Base-by-base conservation (phyloP, 2,113 vertebrate genomes). In the Elachura formosa region DNA sequence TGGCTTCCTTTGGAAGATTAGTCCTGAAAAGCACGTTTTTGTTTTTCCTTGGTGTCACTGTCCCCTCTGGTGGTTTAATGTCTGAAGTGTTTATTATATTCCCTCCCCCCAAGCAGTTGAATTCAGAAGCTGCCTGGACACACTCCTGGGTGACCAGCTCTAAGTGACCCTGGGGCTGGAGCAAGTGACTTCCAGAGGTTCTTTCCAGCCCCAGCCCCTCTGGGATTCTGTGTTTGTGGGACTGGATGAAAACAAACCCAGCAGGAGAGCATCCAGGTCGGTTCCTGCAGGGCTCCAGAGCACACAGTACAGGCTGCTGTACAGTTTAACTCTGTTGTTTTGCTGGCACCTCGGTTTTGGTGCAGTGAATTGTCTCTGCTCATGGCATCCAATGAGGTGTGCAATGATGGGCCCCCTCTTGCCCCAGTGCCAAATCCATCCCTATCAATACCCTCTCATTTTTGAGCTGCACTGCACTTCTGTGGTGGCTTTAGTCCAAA, bases 41-140 rank as follows among this genome's bases (percentile, higher is more conserved):
- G 0, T 71, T 87, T 34, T 8, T 56, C 22, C 2, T 13, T n/a
- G 25, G 10, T 80, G 40, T 43, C 4, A 2, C 24, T 5, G 1
- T 29, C 66, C 36, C 6, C 25, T 17, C 38, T 31, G 56, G 14
- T 38, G 75, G 4, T 67, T 78, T 67, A 3, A 12, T 46, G 16
- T 34, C 29, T 56, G 51, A 6, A 0, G 2, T 2, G 4, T 36
- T 69, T 51, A 0, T 54, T 67, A 17, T 14, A 3, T 11, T 73
- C 46, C 41, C 28, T 5, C 0, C 15, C 11, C n/a, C 17, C 9
- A 16, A 14, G 25, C 1, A 14, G 18, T 0, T 41, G 46, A 74
- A 49, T 24, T 76, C 59, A 24, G 40, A 72, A 84, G 45, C 48
- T n/a, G 4, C 14, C 68, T 36, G 46, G 41, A 19, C 6, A 1